A percentile compares a stretch with the other conserved stretches of the same genome.
phyloP scores from a whole-genome alignment of 2,888 invertebrate species.

The Caenorhabditis sp. region DNA sequence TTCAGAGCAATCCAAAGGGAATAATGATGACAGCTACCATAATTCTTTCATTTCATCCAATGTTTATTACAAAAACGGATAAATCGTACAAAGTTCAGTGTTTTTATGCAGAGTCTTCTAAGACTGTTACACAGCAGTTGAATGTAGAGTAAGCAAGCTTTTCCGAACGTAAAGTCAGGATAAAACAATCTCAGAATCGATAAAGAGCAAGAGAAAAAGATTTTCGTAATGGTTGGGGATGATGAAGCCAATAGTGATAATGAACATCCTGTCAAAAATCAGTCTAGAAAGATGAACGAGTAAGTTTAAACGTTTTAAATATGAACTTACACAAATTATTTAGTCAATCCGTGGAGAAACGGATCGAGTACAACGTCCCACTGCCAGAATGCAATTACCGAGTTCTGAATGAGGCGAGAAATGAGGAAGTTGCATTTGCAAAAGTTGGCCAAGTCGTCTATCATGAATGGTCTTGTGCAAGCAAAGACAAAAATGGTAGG shows the following conservation, averaged over 20 bases:
- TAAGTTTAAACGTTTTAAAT: neutral
- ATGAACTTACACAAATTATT: slow-evolving; percentile 4
- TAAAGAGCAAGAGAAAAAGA: slow-evolving; percentile 57
- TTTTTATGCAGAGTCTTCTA: slow-evolving; percentile 72
- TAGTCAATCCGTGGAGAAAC: slow-evolving; percentile 43
- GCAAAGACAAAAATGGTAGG: slow-evolving; percentile 26
- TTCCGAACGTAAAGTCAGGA: neutral
- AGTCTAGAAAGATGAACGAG: slow-evolving; percentile 27
- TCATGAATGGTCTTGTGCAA: slow-evolving; percentile 74
- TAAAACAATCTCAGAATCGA: slow-evolving; percentile 44
- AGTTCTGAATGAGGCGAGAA: slow-evolving; percentile 62
- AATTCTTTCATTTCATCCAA: slow-evolving; percentile 74
- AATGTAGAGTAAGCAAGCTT: slow-evolving; percentile 58
- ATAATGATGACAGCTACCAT: slow-evolving; percentile 70
- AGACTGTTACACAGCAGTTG: slow-evolving; percentile 68
- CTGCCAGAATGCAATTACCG: slow-evolving; percentile 70
- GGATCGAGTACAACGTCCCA: slow-evolving; percentile 64
- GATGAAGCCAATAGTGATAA: slow-evolving; percentile 9
- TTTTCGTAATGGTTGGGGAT: slow-evolving; percentile 60
- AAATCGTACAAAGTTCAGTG: slow-evolving; percentile 74
- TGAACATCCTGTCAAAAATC: neutral
- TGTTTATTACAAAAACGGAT: slow-evolving; percentile 75
- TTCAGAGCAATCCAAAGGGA: slow-evolving; percentile 70
- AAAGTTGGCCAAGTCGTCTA: slow-evolving; percentile 73
- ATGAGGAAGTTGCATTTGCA: slow-evolving; percentile 72